Base-by-base conservation (phyloP, 1,140 invertebrate genomes). In the Scaptomyza montana region DNA sequence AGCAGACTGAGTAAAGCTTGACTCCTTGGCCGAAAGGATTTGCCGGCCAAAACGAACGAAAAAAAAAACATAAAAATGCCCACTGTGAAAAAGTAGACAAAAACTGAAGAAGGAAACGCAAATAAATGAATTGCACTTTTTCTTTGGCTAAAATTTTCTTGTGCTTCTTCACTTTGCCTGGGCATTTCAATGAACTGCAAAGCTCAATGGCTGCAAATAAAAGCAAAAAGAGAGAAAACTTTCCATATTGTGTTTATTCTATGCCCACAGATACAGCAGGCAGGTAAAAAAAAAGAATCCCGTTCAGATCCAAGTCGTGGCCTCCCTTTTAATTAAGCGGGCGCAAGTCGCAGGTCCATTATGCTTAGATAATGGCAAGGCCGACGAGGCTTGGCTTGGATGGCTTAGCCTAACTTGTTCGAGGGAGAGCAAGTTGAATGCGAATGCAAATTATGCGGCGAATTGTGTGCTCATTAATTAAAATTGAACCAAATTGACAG, bases 121-220 rank as follows among this genome's bases (percentile, higher is more conserved):
- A 89, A 89, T 89, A 89, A 89, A 89, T 89, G 86, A 89, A 89
- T 89, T 89, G 84, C 84, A 89, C 85, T 89, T 89, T 89, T 89
- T 70, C 84, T 89, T 85, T 89, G 64, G 79, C 69, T 55, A 80
- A 62, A 80, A 75, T 72, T 89, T 79, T 79, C 74, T 77, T 77
- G 49, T 76, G 59, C 82, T 80, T 77, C 51, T 68, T 68, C 62
- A 51, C 33, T 54, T 9, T 3, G 50, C 41, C 21, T 55, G 66
- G 53, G 28, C 49, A 41, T 86, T 86, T 86, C 82, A 86, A 87
- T 87, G 82, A 80, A 81, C 84, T 74, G 68, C 69, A 55, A 60
- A 65, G 63, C 79, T 89, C 79, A 89, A 87, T 87, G 82, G 43
- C 49, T 55, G 56, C 39, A 61, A 67, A 68, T 56, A 61, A 56